Evolutionary conservation across 2,888 invertebrate genomes (phyloP).

Genomic region (Chalcosyrphus nemorum): DNA sequence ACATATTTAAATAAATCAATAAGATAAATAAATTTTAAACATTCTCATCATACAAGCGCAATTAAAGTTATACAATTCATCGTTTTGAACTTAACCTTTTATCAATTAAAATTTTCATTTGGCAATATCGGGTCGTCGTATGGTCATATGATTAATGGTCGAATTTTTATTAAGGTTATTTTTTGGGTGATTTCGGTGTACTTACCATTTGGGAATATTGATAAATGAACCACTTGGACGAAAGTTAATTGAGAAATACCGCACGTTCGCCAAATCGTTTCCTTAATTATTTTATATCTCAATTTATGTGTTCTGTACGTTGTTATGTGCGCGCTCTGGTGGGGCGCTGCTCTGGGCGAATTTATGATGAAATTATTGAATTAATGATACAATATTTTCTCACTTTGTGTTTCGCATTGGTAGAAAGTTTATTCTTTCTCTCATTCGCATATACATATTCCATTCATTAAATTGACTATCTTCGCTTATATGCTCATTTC

Average conservation of each 20-base stretch:
- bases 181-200: background rate
- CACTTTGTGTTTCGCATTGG: background rate
- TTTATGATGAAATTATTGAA: conserved; percentile 42
- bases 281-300: conserved; percentile 56
- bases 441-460: background rate
- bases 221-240: conserved; percentile 21
- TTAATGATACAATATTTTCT: conserved; percentile 40
- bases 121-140: conserved; percentile 7
- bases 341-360: conserved; percentile 1
- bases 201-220: conserved; percentile 23
- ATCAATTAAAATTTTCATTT: conserved; percentile 7
- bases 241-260: conserved; percentile 48
- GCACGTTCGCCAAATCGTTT: conserved; percentile 56
- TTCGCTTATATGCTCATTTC: background rate
- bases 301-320: conserved; percentile 49
- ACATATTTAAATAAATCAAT: no score
- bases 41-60: background rate
- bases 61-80: background rate
- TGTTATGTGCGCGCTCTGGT: background rate
- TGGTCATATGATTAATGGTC: conserved; percentile 25
- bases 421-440: background rate
- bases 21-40: background rate
- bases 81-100: conserved; percentile 1
- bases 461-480: background rate
- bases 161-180: conserved; percentile 3